Percentiles rank a stretch among this genome's conserved stretches.
phyloP scores from a whole-genome alignment of 30 jellyfish, hydroid and myxozoan genomes.

The Catostylus mosaicus region DNA sequence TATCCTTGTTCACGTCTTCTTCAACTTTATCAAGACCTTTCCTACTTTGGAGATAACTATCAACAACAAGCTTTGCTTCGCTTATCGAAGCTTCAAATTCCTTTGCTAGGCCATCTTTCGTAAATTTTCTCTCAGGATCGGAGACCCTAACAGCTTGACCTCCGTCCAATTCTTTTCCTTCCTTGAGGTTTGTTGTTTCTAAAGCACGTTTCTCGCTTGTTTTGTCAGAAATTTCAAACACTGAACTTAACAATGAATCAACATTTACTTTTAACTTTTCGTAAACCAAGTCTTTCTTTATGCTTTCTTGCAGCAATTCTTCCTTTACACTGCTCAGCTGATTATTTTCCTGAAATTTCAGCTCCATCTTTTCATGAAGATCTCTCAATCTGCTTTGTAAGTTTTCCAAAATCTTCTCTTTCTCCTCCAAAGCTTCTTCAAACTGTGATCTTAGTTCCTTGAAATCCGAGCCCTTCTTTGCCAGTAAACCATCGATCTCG shows the following conservation, averaged over 20 bases:
- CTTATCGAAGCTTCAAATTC: constrained; percentile 10
- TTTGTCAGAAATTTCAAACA: constrained; percentile 5
- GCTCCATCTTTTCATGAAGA: constrained; percentile 32
- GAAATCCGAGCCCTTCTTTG: constrained; percentile 70
- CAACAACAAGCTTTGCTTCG: constrained; percentile 33
- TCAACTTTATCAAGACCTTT: background rate
- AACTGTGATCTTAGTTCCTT: constrained; percentile 72
- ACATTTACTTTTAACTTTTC: constrained; percentile 43
- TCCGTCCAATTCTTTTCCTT: background rate
- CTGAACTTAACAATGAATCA: constrained; percentile 45
- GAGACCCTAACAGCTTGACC: background rate
- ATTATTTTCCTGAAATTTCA: constrained; percentile 11
- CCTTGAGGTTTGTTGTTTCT: background rate
- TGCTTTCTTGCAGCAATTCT: constrained; percentile 33
- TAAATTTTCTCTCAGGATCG: background rate
- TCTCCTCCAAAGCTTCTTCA: constrained; percentile 74
- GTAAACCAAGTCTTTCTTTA: constrained; percentile 15
- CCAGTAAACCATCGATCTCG: constrained; percentile 68
- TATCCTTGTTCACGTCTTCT: background rate
- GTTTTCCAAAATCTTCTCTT: constrained; percentile 63
- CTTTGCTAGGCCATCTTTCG: background rate
- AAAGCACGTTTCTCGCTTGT: background rate
- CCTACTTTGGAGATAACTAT: constrained; percentile 3
- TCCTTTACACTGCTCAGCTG: constrained; percentile 33
- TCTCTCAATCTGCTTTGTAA: constrained; percentile 50